Evolutionary conservation across 2,113 vertebrate genomes (phyloP), one percentile per base, ranked within the genome.

Genomic region (Prunella fulvescens): DNA sequence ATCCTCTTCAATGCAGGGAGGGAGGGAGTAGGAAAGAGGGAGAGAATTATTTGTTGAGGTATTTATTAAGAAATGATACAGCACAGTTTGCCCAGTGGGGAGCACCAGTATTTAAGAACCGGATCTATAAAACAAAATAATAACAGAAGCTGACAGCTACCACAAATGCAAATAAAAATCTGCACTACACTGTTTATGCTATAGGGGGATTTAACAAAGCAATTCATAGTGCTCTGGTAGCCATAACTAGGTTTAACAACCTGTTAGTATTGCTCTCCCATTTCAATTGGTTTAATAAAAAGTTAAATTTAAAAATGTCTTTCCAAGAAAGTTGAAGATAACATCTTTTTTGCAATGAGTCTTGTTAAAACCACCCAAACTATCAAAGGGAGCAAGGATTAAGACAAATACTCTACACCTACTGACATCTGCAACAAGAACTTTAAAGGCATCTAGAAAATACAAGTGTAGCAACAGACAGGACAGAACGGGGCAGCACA

Each of bases 141-240:
- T 42, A 85, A 78, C 76, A 91, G 73, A 88, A 89, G 19, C 8
- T 77, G 88, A 61, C 19, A 88, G 42, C 31, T 62, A 54, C 35
- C n/a, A 87, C 22, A 88, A 93, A 90, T 28, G 20, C 48, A 95
- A 93, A 94, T 29, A 74, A 93, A 92, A 94, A 35, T 25, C 40
- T 78, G 28, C n/a, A 69, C 17, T 66, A n/a, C 0, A 0, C 10
- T 78, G 25, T 60, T 95, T 58, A 64, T 19, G 61, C 24, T 74
- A 74, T 7, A 19, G 56, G 12, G 53, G 28, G 23, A 91, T 81
- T 86, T 53, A 92, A 79, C 44, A 62, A 81, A 92, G 35, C 56
- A 51, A 93, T 78, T 89, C 40, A 73, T 53, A 73, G 29, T 20
- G 25, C 35, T 83, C 48, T 86, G 45, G 24, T 50, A 93, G 53